Evolutionary conservation across 1,140 invertebrate genomes (phyloP), one percentile per base, ranked within the genome.

Genomic region (Bactericera cockerelli): DNA sequence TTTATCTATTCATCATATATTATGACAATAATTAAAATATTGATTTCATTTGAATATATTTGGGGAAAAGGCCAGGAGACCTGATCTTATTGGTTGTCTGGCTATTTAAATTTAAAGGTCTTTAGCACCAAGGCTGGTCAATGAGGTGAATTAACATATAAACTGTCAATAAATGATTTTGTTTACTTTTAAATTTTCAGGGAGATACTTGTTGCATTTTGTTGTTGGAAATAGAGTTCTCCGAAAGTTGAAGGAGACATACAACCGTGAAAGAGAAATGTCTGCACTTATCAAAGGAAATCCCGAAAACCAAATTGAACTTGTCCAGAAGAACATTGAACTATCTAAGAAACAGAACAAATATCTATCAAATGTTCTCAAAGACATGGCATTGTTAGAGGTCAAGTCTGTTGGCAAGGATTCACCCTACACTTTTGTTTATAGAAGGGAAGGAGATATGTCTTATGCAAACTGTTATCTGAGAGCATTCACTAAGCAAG

Each of bases 251-350:
- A 49, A 49, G 19, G 42, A 49, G 8, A 49, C 22, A 16, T 49
- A 49, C n/a, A n/a, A 49, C 19, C 42, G 42, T 19, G 42, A 49
- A 49, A 49, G 22, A 49, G n/a, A 49, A 49, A 6, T 49, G n/a
- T 49, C 42, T 10, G 22, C 22, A 19, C n/a, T 49, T 19, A n/a
- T 22, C 19, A 19, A 22, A 19, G 42, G 42, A 4, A 6, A n/a
- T n/a, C 42, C 42, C 6, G 42, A 49, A 49, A 49, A 49, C 42
- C 42, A 6, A 8, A 16, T 49, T 49, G 42, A 49, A n/a, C 42
- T 49, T 49, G n/a, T 49, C 42, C 6, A 49, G 42, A 49, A 49
- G 22, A 49, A 49, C n/a, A 49, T 49, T 49, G 22, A 19, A 16
- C n/a, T 22, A 8, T 19, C n/a, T 22, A 49, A 49, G 22, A 49